Conservation (phyloP, 2,888 invertebrate genomes). For the Leptinotarsa juncta region DNA sequence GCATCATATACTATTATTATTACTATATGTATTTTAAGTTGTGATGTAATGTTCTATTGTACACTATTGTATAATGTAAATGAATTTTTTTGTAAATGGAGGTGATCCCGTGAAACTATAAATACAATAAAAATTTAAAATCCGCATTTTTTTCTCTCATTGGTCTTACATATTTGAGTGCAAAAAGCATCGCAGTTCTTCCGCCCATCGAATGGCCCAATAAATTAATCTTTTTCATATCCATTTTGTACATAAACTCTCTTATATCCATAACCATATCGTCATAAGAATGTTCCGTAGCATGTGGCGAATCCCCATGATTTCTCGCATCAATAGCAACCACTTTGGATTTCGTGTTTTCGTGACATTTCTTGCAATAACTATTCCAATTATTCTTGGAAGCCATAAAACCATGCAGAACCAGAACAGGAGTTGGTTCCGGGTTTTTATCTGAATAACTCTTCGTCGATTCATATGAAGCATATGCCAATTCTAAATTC, state of each 20-base stretch:
- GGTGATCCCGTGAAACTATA: too few relatives aligned
- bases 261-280: conserved; percentile 81
- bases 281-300: conserved; percentile 77
- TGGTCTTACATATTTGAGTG: conserved; percentile 75
- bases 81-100: not conserved
- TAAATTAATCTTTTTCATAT: conserved; percentile 74
- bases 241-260: conserved; percentile 73
- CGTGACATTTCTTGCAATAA: conserved; percentile 72
- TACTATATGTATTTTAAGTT: too few relatives aligned
- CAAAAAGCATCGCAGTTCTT: conserved; percentile 87
- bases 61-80: not conserved
- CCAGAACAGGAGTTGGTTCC: conserved; percentile 75
- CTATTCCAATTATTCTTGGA: conserved; percentile 89
- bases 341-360: conserved; percentile 76
- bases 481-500: conserved; percentile 69
- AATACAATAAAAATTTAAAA: too few relatives aligned
- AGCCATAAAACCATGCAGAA: conserved; percentile 90
- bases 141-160: too few relatives aligned
- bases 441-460: conserved; percentile 52
- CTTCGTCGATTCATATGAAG: conserved; percentile 72
- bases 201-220: conserved; percentile 98
- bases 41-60: too few relatives aligned
- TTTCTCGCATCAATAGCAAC: conserved; percentile 90
- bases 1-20: too few relatives aligned
- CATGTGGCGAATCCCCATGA: conserved; percentile 94